phyloP scores from a whole-genome alignment of 2,113 vertebrate species.

The Diadophis punctatus region DNA sequence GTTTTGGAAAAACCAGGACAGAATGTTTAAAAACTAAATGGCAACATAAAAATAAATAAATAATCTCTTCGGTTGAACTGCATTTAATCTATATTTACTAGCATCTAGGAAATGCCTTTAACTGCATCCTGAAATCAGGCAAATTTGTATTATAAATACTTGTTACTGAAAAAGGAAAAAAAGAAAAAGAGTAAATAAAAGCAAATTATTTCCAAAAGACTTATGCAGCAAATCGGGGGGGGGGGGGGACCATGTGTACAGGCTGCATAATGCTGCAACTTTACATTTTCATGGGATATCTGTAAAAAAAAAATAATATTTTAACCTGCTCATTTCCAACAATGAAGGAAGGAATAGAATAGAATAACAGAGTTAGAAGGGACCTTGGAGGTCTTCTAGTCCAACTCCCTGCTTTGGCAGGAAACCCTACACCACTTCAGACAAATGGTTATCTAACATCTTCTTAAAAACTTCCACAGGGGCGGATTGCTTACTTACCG shows the following conservation, averaged over 20 bases:
- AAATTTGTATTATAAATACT: neutral
- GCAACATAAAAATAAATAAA: neutral
- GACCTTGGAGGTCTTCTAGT: no score
- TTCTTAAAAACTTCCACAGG: no score
- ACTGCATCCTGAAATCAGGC: neutral
- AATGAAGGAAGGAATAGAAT: no score
- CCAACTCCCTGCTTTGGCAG: no score
- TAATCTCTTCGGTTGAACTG: neutral
- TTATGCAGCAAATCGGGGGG: neutral
- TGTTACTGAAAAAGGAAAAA: neutral
- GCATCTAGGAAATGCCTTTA: neutral
- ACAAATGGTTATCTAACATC: no score
- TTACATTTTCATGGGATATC: neutral
- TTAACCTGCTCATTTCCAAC: neutral
- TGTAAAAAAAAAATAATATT: neutral
- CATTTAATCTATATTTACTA: neutral
- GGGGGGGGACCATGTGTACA: neutral
- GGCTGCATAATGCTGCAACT: neutral
- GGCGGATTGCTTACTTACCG: no score
- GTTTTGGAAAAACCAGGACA: neutral
- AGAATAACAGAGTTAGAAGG: no score
- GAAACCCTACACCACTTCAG: no score
- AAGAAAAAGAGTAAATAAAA: neutral
- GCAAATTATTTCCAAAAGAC: neutral
- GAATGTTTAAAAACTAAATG: neutral